phyloP scores from a whole-genome alignment of 2,113 vertebrate genomes.

The Chascanopsetta lugubris region DNA sequence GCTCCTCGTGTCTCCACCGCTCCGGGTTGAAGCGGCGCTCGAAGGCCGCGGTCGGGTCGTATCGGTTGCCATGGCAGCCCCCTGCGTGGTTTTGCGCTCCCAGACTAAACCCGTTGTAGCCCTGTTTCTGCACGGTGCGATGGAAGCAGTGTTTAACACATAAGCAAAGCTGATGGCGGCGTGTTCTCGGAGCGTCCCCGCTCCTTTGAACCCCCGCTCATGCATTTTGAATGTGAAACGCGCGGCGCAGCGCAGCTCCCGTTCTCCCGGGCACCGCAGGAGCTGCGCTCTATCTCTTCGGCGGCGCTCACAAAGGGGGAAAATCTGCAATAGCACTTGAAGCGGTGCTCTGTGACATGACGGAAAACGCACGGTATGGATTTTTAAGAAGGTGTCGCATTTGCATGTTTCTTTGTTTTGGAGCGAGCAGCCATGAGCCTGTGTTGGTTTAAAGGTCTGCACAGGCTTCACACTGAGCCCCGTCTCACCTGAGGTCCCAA shows the following conservation, averaged over 20 bases:
- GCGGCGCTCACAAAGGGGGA: slow-evolving; percentile 13
- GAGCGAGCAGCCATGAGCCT: background rate
- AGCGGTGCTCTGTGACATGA: slow-evolving; percentile 13
- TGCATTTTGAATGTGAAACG: slow-evolving; percentile 53
- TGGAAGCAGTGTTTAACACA: slow-evolving; percentile 13
- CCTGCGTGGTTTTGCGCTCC: slow-evolving; percentile 14
- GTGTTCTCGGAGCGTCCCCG: slow-evolving; percentile 38
- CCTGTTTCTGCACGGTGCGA: slow-evolving; percentile 4
- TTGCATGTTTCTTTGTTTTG: background rate
- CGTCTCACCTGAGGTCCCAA: background rate
- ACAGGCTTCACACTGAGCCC: too few relatives aligned
- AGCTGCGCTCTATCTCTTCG: slow-evolving; percentile 16
- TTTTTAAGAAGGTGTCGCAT: background rate
- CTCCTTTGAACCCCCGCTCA: slow-evolving; percentile 47
- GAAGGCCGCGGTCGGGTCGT: slow-evolving; percentile 1
- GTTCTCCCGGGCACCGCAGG: slow-evolving; percentile 27
- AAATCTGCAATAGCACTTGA: background rate
- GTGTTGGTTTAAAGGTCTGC: background rate
- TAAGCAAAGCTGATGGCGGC: slow-evolving; percentile 26
- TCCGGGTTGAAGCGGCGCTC: slow-evolving; percentile 19
- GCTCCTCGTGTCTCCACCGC: background rate
- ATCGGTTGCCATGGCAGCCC: slow-evolving; percentile 40
- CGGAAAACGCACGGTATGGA: background rate
- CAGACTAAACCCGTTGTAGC: slow-evolving; percentile 19
- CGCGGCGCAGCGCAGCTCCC: slow-evolving; percentile 9